Percentiles rank a stretch among this genome's conserved stretches.
Evolutionary conservation across 2,888 invertebrate species (phyloP).

Genomic region (Colostygia pectinataria): DNA sequence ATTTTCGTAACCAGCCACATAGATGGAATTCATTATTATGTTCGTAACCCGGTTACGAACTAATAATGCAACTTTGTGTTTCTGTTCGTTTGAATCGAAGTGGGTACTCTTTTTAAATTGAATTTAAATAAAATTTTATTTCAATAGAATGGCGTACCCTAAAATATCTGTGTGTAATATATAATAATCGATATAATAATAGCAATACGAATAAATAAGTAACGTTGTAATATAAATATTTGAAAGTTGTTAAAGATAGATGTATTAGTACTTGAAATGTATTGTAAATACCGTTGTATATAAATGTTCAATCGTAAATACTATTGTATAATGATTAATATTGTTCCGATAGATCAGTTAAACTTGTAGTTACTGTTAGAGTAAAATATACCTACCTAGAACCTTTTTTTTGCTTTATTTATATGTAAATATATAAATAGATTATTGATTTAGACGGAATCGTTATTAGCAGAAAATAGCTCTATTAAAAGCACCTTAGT

Average conservation of each 20-base stretch:
- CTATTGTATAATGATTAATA: background rate
- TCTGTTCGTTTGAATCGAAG: too few relatives aligned
- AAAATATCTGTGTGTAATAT: background rate
- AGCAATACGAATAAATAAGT: background rate
- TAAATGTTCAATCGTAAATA: conserved; percentile 6
- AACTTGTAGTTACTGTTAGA: conserved; percentile 1
- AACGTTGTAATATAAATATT: background rate
- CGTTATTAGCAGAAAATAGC: too few relatives aligned
- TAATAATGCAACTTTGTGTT: too few relatives aligned
- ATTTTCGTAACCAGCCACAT: too few relatives aligned
- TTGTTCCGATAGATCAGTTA: background rate
- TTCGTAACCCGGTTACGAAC: too few relatives aligned
- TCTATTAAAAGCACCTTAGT: too few relatives aligned
- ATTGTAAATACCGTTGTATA: conserved; percentile 22
- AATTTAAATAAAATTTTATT: too few relatives aligned
- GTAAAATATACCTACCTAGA: background rate
- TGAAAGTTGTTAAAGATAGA: conserved; percentile 14
- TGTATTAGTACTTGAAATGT: conserved; percentile 2
- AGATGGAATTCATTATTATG: too few relatives aligned
- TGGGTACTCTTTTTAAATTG: too few relatives aligned
- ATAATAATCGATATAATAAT: background rate
- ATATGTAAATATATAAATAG: background rate
- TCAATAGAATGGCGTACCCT: background rate
- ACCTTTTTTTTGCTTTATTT: background rate
- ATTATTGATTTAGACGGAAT: too few relatives aligned